A percentile compares a stretch with the other conserved stretches of the same genome.
phyloP scores from a whole-genome alignment of 2,797 vertebrate species.

The Champsocephalus gunnari region DNA sequence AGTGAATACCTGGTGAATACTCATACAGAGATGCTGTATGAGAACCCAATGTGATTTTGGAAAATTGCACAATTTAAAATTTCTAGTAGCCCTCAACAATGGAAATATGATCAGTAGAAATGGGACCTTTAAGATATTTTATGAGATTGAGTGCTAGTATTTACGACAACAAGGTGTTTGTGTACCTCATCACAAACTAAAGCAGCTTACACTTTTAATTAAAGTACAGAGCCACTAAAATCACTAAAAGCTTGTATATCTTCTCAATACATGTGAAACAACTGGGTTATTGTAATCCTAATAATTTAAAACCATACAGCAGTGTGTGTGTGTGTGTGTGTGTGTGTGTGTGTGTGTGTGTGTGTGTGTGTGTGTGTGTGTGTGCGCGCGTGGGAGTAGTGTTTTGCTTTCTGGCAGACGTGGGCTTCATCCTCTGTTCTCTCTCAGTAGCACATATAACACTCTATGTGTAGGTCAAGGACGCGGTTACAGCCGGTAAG shows the following conservation, averaged over 20 bases:
- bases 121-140: neutral
- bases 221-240: neutral
- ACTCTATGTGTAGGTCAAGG: constrained; percentile 76
- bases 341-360: neutral
- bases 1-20: too few relatives aligned
- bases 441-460: constrained; percentile 39
- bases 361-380: neutral
- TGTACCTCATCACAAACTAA: neutral
- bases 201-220: neutral
- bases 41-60: too few relatives aligned
- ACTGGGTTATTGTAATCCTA: constrained; percentile 9
- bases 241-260: neutral
- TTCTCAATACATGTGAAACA: constrained; percentile 14
- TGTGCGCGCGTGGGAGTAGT: neutral
- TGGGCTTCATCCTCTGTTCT: constrained; percentile 32
- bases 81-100: too few relatives aligned
- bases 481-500: constrained; percentile 52
- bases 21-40: too few relatives aligned
- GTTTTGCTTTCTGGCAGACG: constrained; percentile 18
- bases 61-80: too few relatives aligned
- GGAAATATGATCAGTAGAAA: too few relatives aligned
- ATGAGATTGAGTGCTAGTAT: neutral
- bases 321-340: neutral
- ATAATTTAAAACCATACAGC: neutral
- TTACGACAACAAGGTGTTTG: neutral